phyloP scores from a whole-genome alignment of 2,888 invertebrate species.

The Phragmatobia fuliginosa region DNA sequence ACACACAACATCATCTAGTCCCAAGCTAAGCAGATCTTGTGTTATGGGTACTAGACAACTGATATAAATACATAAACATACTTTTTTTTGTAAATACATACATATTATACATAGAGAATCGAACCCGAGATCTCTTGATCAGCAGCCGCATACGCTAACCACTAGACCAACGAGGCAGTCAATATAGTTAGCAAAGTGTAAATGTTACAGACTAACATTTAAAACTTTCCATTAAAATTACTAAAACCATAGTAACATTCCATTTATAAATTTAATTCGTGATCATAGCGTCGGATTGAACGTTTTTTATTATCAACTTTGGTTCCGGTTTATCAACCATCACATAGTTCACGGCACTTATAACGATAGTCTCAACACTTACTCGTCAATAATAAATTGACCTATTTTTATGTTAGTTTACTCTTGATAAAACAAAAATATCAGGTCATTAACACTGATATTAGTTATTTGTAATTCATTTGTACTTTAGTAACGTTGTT shows the following conservation, averaged over 20 bases:
- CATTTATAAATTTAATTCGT: not conserved
- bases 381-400: slow-evolving; percentile 74
- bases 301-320: slow-evolving; percentile 30
- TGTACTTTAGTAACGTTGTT: not conserved
- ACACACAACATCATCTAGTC: too few species aligned
- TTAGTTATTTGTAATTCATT: slow-evolving; percentile 56
- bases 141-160: too few species aligned
- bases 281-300: not conserved
- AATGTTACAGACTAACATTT: not conserved
- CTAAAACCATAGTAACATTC: not conserved
- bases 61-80: too few species aligned
- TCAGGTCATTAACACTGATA: slow-evolving; percentile 75
- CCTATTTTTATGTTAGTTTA: slow-evolving; percentile 77
- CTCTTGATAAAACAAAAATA: slow-evolving; percentile 75
- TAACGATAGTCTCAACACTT: slow-evolving; percentile 61
- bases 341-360: slow-evolving; percentile 61
- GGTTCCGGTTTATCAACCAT: slow-evolving; percentile 53
- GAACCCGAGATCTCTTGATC: too few species aligned
- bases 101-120: too few species aligned
- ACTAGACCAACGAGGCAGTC: too few species aligned
- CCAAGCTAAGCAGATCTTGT: too few species aligned
- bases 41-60: too few species aligned
- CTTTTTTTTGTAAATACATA: too few species aligned
- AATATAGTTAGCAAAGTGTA: too few species aligned
- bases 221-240: not conserved